A percentile compares a stretch with the other conserved stretches of the same genome.
phyloP scores from a whole-genome alignment of 2,888 invertebrate genomes.

The Trilocha varians region DNA sequence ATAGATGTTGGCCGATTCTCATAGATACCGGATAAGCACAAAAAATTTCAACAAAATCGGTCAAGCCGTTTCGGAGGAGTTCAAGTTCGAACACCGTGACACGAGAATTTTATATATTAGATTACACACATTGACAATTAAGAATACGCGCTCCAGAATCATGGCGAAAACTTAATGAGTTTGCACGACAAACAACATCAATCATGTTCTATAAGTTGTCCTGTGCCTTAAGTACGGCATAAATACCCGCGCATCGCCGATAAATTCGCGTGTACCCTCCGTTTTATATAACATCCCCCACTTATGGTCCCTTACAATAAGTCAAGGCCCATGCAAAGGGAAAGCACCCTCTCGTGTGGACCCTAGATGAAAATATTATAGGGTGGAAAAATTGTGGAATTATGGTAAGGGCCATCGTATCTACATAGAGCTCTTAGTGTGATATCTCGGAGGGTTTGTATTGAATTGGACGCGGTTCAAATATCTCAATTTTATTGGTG shows the following conservation, averaged over 20 bases:
- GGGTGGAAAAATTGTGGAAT: slow-evolving; percentile 3
- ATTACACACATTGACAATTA: too few species aligned
- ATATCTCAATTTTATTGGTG: background rate
- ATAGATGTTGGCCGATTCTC: too few species aligned
- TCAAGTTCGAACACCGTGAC: too few species aligned
- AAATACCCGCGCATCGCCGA: slow-evolving; percentile 43
- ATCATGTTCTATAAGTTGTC: slow-evolving; percentile 1
- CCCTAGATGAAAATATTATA: background rate
- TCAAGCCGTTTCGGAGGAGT: too few species aligned
- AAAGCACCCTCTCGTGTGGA: slow-evolving; percentile 8
- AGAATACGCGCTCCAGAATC: too few species aligned
- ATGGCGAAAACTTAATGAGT: too few species aligned
- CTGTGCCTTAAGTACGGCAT: slow-evolving; percentile 35
- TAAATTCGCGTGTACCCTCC: slow-evolving; percentile 50
- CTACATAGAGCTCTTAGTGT: background rate
- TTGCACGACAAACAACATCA: slow-evolving; percentile 4
- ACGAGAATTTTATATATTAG: too few species aligned
- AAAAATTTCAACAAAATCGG: too few species aligned
- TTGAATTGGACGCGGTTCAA: background rate
- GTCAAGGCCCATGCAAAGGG: slow-evolving; percentile 50
- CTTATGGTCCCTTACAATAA: slow-evolving; percentile 38
- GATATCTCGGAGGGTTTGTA: background rate
- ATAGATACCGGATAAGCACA: too few species aligned
- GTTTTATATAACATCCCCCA: slow-evolving; percentile 34
- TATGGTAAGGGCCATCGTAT: background rate